A percentile compares a stretch with the other conserved stretches of the same genome.
phyloP scores from a whole-genome alignment of 2,113 vertebrate genomes.

The Paraplagusia blochii region DNA sequence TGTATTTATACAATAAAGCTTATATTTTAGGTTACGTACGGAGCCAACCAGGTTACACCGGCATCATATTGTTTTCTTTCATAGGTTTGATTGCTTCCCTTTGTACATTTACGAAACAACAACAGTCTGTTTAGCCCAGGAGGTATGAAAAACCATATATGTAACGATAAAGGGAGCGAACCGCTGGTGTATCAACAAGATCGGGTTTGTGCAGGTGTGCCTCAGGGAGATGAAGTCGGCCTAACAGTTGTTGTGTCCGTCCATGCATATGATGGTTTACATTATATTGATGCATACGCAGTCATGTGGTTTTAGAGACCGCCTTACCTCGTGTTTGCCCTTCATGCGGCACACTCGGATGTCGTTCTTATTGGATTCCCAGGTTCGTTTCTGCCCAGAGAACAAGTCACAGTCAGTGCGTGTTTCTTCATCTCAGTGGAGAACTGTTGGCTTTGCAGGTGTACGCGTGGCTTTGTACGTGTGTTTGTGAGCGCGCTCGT shows the following conservation, averaged over 20 bases:
- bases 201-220: slow-evolving; percentile 54
- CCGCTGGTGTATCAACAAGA: slow-evolving; percentile 52
- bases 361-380: slow-evolving; percentile 94
- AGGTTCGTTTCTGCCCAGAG: slow-evolving; percentile 84
- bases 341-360: slow-evolving; percentile 96
- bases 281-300: slow-evolving; percentile 16
- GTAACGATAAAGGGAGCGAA: slow-evolving; percentile 27
- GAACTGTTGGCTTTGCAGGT: background rate
- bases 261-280: slow-evolving; percentile 48
- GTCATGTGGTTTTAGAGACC: background rate
- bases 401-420: slow-evolving; percentile 4
- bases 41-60: background rate
- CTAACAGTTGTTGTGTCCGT: slow-evolving; percentile 47
- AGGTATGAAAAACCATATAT: background rate
- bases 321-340: slow-evolving; percentile 90
- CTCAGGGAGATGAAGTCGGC: slow-evolving; percentile 40
- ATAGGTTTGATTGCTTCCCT: slow-evolving; percentile 25
- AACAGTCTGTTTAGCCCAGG: slow-evolving; percentile 1
- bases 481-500: background rate
- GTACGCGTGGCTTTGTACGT: background rate
- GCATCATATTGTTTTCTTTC: slow-evolving; percentile 7
- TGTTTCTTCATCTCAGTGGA: background rate
- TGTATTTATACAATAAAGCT: slow-evolving; percentile 27
- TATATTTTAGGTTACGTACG: slow-evolving; percentile 20
- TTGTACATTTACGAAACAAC: slow-evolving; percentile 42